A percentile compares a stretch with the other conserved stretches of the same genome.
phyloP scores from a whole-genome alignment of 1,140 invertebrate species.

The Bombus superbus region DNA sequence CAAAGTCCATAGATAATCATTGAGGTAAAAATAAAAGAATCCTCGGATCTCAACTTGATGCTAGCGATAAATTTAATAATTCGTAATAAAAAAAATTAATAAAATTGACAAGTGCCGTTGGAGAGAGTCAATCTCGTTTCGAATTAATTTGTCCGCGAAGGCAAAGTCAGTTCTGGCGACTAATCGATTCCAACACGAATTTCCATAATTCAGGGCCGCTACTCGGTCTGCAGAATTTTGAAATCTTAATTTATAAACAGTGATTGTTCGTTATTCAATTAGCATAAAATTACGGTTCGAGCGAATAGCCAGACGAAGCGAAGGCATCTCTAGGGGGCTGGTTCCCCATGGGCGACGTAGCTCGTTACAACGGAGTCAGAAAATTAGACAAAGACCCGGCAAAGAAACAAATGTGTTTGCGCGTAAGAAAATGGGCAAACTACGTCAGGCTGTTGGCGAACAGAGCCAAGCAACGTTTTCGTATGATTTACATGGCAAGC shows the following conservation, averaged over 20 bases:
- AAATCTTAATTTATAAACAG: background rate
- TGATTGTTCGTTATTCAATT: conserved; percentile 29
- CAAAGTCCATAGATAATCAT: background rate
- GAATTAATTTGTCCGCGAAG: background rate
- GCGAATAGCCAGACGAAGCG: background rate
- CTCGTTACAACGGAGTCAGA: conserved; percentile 30
- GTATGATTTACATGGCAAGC: conserved; percentile 73
- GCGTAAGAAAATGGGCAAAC: conserved; percentile 4
- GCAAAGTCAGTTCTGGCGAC: background rate
- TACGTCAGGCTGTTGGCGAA: conserved; percentile 34
- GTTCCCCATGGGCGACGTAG: conserved; percentile 44
- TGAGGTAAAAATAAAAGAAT: too few species aligned
- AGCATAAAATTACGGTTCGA: conserved; percentile 26
- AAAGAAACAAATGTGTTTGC: background rate
- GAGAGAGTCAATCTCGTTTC: background rate
- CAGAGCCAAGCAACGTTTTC: conserved; percentile 68
- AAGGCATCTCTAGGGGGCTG: background rate
- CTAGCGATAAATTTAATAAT: too few species aligned
- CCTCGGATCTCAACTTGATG: too few species aligned
- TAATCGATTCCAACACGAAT: background rate
- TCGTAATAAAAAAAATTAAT: too few species aligned
- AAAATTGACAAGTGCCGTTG: background rate
- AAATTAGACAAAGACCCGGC: conserved; percentile 46
- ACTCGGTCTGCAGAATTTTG: too few species aligned
- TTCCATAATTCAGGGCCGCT: background rate